Evolutionary conservation across 2,113 vertebrate species (phyloP).

Genomic region (Symphodus melops): DNA sequence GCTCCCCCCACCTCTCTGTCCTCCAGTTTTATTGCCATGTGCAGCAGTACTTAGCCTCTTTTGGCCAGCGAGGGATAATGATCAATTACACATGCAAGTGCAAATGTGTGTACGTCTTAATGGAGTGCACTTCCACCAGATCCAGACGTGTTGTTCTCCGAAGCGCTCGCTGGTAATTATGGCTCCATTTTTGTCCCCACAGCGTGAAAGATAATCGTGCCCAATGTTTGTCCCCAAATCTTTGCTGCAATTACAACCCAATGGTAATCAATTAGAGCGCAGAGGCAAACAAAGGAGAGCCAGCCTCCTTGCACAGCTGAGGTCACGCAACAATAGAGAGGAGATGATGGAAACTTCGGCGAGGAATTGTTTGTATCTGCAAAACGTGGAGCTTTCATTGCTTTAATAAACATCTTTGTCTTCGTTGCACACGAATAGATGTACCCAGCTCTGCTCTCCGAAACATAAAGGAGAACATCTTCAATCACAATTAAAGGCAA

Average conservation of each 20-base stretch:
- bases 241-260: slow-evolving; percentile 74
- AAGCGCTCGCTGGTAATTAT: slow-evolving; percentile 79
- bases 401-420: slow-evolving; percentile 22
- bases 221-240: slow-evolving; percentile 68
- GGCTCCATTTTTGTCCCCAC: slow-evolving; percentile 65
- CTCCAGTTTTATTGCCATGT: slow-evolving; percentile 38
- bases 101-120: slow-evolving; percentile 62
- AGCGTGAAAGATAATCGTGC: slow-evolving; percentile 68
- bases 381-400: slow-evolving; percentile 4
- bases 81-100: slow-evolving; percentile 78
- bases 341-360: slow-evolving; percentile 47
- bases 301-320: slow-evolving; percentile 40
- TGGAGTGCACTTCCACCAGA: slow-evolving; percentile 68
- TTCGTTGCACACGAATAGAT: slow-evolving; percentile 2
- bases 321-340: slow-evolving; percentile 59
- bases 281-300: slow-evolving; percentile 64
- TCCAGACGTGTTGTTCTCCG: slow-evolving; percentile 70
- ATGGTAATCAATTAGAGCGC: slow-evolving; percentile 81
- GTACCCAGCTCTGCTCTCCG: background rate
- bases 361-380: slow-evolving; percentile 26
- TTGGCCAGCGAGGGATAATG: slow-evolving; percentile 65
- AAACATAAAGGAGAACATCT: background rate
- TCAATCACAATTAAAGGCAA: background rate
- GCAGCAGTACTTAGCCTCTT: slow-evolving; percentile 52
- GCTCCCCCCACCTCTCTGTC: slow-evolving; percentile 9